phyloP scores from a whole-genome alignment of 2,113 vertebrate genomes.

The Heptranchias perlo region DNA sequence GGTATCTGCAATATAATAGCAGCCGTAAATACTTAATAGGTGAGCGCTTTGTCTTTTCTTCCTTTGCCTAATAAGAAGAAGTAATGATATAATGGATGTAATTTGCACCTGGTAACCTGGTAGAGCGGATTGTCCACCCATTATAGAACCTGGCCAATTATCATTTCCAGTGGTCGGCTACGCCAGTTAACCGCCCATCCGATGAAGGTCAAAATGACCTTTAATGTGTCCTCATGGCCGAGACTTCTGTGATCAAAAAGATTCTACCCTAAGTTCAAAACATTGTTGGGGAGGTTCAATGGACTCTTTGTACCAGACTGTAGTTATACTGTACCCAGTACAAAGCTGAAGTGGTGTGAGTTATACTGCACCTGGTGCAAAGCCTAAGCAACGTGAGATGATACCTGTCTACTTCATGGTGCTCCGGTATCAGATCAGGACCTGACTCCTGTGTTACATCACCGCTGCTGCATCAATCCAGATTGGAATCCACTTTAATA shows the following conservation, averaged over 20 bases:
- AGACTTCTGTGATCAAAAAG: background rate
- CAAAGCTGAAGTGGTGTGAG: background rate
- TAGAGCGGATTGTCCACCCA: background rate
- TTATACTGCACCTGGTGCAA: background rate
- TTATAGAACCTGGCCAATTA: background rate
- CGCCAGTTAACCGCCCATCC: background rate
- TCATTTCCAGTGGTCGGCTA: background rate
- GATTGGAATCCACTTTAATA: background rate
- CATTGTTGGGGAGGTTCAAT: background rate
- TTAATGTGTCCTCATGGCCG: background rate
- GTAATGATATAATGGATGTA: background rate
- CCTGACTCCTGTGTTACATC: background rate
- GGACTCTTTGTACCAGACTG: background rate
- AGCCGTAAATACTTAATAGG: background rate
- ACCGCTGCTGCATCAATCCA: background rate
- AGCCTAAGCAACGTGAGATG: background rate
- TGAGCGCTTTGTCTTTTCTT: background rate
- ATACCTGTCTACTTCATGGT: background rate
- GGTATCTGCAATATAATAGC: background rate
- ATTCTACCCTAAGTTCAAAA: background rate
- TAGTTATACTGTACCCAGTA: background rate
- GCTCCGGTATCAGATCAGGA: background rate
- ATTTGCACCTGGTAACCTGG: background rate
- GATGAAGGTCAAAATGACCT: background rate
- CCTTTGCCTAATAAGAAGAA: too few relatives aligned